Evolutionary conservation across 2,888 invertebrate genomes (phyloP), one percentile per base, ranked within the genome.

Genomic region (Pollenia labialis): DNA sequence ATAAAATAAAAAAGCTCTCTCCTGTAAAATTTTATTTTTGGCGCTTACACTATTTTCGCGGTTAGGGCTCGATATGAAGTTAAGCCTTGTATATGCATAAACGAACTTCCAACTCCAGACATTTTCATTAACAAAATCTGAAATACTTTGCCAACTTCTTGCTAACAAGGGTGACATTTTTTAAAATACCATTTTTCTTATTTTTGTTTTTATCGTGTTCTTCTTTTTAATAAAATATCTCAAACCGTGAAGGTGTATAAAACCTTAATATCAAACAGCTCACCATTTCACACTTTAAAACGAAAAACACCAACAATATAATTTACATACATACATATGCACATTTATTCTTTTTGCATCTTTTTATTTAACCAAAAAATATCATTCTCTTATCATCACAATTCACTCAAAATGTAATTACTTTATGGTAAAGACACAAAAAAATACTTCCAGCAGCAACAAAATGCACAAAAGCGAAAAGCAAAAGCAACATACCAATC

Each of bases 371-470:
- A 44, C 60, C 68, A 44, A 64, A 68, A 85, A 23, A 64, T 46
- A 54, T 58, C 54, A 64, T 58, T 71, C 69, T 64, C 62, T 52
- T 81, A 75, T 76, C 85, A 58, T 85, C 85, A 85, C 64, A 81
- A 50, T 58, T 85, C 76, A 76, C 50, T 81, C 71, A 85, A 81
- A 81, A 81, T 76, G 85, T 85, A 85, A 85, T 85, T 85, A 85
- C 81, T 76, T 85, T 81, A 76, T 81, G 81, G 81, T 85, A 72
- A 76, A 71, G 80, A 74, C 23, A 46, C 52, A 8, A 32, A 69
- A 74, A 32, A 16, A 62, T 56, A 8, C 44, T 0, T 40, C 72
- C 4, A 6, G 32, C 32, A 23, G 42, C 40, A 75, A 56, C 32
- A 32, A 32, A 32, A 32, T 14, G 14, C 18, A 71, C 48, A 77